Evolutionary conservation across 2,797 vertebrate species (phyloP).

Genomic region (Pogonophryne albipinna): DNA sequence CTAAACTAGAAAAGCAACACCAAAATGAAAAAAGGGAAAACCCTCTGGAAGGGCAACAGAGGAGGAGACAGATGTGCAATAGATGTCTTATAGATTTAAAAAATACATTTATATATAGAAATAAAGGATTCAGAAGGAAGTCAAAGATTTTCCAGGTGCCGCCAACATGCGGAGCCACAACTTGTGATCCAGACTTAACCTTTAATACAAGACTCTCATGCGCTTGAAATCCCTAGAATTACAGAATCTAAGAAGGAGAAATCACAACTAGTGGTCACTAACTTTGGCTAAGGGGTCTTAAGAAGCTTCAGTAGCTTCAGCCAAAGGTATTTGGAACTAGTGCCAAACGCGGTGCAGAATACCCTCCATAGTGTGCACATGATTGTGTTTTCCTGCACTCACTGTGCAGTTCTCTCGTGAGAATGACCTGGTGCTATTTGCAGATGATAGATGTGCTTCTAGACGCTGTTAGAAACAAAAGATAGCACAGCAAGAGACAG

Average conservation of each 20-base stretch:
- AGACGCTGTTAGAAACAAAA: neutral
- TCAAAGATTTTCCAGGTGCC: no score
- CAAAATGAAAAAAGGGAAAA: no score
- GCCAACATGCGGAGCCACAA: no score
- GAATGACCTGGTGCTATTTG: slow-evolving; percentile 4
- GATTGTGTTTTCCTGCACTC: neutral
- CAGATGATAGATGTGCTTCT: slow-evolving; percentile 30
- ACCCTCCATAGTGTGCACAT: neutral
- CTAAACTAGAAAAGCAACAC: no score
- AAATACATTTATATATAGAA: no score
- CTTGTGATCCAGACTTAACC: no score
- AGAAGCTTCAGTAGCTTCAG: neutral
- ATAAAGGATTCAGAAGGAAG: no score
- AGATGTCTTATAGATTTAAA: no score
- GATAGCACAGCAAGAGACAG: slow-evolving; percentile 3
- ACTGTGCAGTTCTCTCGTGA: neutral
- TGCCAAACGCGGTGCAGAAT: neutral
- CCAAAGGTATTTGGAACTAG: neutral
- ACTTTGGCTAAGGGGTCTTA: neutral
- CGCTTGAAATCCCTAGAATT: no score
- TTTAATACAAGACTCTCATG: no score
- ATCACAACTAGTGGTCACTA: neutral
- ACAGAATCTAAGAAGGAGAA: neutral
- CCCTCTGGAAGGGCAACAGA: no score
- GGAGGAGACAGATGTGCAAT: no score